These are phyloP conservation scores for Agonum fuliginosum DNA, from an alignment of 2,888 invertebrate genomes.

Conservation along the genomic window DNA sequence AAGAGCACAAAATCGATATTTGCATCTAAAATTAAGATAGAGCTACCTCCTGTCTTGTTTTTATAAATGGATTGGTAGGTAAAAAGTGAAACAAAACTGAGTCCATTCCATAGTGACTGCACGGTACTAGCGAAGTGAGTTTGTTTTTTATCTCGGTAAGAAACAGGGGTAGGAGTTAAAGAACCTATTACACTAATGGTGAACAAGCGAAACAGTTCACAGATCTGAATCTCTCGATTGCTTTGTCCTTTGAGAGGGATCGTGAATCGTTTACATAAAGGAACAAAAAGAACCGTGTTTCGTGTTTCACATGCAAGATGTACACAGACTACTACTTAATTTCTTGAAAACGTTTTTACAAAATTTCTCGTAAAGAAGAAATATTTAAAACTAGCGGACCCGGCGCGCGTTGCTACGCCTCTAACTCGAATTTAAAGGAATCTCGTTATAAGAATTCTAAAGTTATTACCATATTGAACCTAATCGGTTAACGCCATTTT, in stretches of 20 bases:
- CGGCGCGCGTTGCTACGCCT: too few relatives aligned
- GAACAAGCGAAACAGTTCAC: conserved; percentile 45
- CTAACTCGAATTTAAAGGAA: too few relatives aligned
- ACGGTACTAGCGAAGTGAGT: neutral
- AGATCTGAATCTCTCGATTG: conserved; percentile 46
- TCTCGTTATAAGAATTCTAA: too few relatives aligned
- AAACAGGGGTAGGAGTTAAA: conserved; percentile 31
- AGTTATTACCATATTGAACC: too few relatives aligned
- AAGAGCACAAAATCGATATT: too few relatives aligned
- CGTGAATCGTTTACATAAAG: conserved; percentile 43
- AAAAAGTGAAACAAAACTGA: conserved; percentile 8
- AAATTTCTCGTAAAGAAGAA: too few relatives aligned
- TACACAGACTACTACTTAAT: conserved; percentile 25
- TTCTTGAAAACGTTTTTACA: conserved; percentile 25
- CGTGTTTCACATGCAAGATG: conserved; percentile 25
- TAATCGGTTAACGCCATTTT: too few relatives aligned
- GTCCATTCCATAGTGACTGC: neutral
- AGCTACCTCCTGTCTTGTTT: neutral
- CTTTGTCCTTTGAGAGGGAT: conserved; percentile 42
- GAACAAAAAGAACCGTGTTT: conserved; percentile 34
- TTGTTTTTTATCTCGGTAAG: conserved; percentile 37
- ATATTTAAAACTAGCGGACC: too few relatives aligned
- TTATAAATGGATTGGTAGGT: neutral
- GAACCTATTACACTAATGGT: conserved; percentile 50
- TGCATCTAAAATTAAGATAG: conserved; percentile 8